phyloP scores from a whole-genome alignment of 2,888 invertebrate genomes.

The Platycheirus albimanus region DNA sequence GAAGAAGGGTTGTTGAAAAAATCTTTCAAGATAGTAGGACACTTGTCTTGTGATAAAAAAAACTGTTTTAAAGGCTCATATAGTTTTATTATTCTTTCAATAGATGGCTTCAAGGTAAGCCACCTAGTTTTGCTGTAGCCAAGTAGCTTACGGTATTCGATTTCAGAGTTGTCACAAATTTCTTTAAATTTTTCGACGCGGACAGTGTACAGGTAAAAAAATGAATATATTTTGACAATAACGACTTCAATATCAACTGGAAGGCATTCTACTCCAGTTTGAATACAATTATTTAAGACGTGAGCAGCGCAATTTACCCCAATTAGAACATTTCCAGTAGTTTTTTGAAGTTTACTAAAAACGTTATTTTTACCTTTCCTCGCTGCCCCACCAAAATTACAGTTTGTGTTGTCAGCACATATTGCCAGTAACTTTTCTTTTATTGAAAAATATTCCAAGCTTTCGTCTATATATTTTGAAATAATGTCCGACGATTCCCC shows the following conservation, averaged over 20 bases:
- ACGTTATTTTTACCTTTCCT: too few species aligned
- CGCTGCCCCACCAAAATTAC: too few species aligned
- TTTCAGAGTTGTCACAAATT: conserved; percentile 5
- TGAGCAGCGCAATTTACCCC: conserved; percentile 61
- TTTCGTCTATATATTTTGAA: conserved; percentile 36
- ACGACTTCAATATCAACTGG: conserved; percentile 43
- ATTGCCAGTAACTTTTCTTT: conserved; percentile 54
- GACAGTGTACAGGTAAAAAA: conserved; percentile 38
- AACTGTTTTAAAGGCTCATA: too few species aligned
- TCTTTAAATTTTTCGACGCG: conserved; percentile 27
- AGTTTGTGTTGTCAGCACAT: too few species aligned
- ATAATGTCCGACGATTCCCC: conserved; percentile 69
- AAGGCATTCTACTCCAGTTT: conserved; percentile 37
- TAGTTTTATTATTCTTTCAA: too few species aligned
- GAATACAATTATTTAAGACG: conserved; percentile 50
- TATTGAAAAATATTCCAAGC: too few species aligned
- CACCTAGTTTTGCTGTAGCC: conserved; percentile 30
- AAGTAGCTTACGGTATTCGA: conserved; percentile 28
- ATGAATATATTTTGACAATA: conserved; percentile 40
- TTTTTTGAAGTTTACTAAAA: conserved; percentile 43
- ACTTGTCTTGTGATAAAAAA: too few species aligned
- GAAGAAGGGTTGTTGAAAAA: too few species aligned
- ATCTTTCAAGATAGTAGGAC: too few species aligned
- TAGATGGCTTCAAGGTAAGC: too few species aligned
- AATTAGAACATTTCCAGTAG: conserved; percentile 45